phyloP scores from a whole-genome alignment of 2,797 vertebrate species.

The Neoniphon sammara region DNA sequence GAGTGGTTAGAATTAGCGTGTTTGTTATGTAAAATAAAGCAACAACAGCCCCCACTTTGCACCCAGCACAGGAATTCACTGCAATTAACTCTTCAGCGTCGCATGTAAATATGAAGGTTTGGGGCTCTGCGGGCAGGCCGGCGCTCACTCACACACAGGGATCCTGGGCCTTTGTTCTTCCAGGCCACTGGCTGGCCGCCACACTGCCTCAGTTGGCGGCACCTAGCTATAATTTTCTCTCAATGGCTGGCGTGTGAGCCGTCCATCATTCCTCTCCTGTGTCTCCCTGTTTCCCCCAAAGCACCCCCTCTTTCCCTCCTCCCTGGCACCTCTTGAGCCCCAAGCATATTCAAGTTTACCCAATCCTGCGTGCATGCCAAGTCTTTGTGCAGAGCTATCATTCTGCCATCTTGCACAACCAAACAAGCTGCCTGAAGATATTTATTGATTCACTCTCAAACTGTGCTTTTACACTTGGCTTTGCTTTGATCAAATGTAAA shows the following conservation, averaged over 20 bases:
- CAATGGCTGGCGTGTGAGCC: slow-evolving; percentile 81
- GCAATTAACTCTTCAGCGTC: slow-evolving; percentile 81
- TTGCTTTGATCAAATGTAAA: slow-evolving; percentile 57
- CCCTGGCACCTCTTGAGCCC: slow-evolving; percentile 48
- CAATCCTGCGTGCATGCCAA: slow-evolving; percentile 28
- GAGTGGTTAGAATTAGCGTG: slow-evolving; percentile 49
- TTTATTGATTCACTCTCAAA: slow-evolving; percentile 55
- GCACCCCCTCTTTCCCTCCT: neutral
- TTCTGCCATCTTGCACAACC: slow-evolving; percentile 49
- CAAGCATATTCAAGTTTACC: slow-evolving; percentile 43
- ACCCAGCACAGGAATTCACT: slow-evolving; percentile 79
- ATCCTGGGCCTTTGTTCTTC: slow-evolving; percentile 78
- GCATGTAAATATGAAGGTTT: slow-evolving; percentile 82
- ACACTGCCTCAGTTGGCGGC: slow-evolving; percentile 77
- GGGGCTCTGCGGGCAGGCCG: slow-evolving; percentile 63
- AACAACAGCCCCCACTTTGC: slow-evolving; percentile 75
- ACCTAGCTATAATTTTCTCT: slow-evolving; percentile 79
- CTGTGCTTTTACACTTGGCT: slow-evolving; percentile 34
- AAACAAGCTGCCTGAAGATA: slow-evolving; percentile 52
- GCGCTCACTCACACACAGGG: slow-evolving; percentile 60
- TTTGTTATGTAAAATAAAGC: slow-evolving; percentile 80
- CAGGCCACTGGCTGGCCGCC: slow-evolving; percentile 74
- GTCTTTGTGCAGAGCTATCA: slow-evolving; percentile 43
- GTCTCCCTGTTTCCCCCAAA: slow-evolving; percentile 34
- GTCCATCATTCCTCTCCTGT: slow-evolving; percentile 72